These are phyloP conservation scores for Bradypodion ventrale DNA, from an alignment of 2,797 vertebrate species.

Conservation along the genomic window DNA sequence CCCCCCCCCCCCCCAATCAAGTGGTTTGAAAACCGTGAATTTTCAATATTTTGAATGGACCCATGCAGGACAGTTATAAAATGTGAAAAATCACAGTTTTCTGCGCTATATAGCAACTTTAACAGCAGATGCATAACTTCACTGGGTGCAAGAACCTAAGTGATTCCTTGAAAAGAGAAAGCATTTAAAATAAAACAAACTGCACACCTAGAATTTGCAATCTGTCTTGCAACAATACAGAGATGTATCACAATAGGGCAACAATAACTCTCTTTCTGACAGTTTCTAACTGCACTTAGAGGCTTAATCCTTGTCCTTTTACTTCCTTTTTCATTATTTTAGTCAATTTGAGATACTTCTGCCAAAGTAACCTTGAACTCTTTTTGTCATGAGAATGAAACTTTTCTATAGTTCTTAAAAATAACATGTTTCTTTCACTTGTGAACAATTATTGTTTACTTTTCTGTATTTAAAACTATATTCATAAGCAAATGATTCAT, in stretches of 20 bases:
- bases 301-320: not conserved
- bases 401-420: not conserved
- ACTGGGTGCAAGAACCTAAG: not conserved
- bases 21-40: too few species aligned
- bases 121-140: constrained; percentile 14
- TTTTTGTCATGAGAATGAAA: not conserved
- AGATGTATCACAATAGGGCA: not conserved
- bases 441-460: not conserved
- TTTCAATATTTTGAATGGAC: too few species aligned
- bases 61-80: too few species aligned
- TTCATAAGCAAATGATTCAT: not conserved
- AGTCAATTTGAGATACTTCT: not conserved
- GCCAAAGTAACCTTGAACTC: not conserved
- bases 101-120: too few species aligned
- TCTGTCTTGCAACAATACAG: not conserved
- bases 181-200: not conserved
- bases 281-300: not conserved
- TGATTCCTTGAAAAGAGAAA: constrained; percentile 28
- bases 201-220: not conserved
- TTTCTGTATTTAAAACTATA: not conserved
- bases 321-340: not conserved
- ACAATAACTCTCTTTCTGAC: too few species aligned
- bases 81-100: too few species aligned
- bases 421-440: not conserved
- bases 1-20: too few species aligned